Evolutionary conservation across 2,888 invertebrate genomes (phyloP).

Genomic region (Mellilla xanthometata): DNA sequence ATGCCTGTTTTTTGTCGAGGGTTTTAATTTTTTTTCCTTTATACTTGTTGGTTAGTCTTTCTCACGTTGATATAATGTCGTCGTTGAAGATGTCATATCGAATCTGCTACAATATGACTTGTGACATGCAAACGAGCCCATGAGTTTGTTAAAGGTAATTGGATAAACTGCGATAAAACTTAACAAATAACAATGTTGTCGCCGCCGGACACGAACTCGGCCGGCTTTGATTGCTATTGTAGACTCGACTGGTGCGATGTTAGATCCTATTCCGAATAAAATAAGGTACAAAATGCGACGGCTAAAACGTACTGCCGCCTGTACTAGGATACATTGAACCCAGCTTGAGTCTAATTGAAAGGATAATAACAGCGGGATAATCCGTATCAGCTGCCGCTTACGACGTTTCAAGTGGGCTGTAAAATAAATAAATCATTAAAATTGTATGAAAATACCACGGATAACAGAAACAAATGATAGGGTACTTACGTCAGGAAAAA

Average conservation of each 20-base stretch:
- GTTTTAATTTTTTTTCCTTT: too few species aligned
- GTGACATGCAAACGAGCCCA: conserved; percentile 20
- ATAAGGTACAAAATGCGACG: conserved; percentile 12
- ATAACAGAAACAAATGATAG: too few species aligned
- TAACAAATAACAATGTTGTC: conserved; percentile 21
- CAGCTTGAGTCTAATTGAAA: conserved; percentile 6
- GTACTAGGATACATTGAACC: conserved; percentile 14
- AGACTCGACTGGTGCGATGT: not conserved
- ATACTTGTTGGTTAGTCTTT: too few species aligned
- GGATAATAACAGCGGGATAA: conserved; percentile 4
- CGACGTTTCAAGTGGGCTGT: too few species aligned
- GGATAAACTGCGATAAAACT: conserved; percentile 27
- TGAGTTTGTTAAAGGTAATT: conserved; percentile 23
- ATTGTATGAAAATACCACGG: too few species aligned
- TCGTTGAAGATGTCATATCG: conserved; percentile 3
- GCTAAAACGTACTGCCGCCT: not conserved
- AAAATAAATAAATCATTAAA: too few species aligned
- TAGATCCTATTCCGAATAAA: not conserved
- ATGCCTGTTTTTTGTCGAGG: too few species aligned
- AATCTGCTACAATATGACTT: conserved; percentile 12
- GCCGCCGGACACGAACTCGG: conserved; percentile 19
- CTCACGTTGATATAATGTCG: conserved; percentile 7
- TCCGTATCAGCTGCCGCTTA: not conserved
- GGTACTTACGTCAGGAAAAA: too few species aligned
- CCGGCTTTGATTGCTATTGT: conserved; percentile 8